Evolutionary conservation across 1,140 invertebrate genomes (phyloP).

Genomic region (Idris sp.): DNA sequence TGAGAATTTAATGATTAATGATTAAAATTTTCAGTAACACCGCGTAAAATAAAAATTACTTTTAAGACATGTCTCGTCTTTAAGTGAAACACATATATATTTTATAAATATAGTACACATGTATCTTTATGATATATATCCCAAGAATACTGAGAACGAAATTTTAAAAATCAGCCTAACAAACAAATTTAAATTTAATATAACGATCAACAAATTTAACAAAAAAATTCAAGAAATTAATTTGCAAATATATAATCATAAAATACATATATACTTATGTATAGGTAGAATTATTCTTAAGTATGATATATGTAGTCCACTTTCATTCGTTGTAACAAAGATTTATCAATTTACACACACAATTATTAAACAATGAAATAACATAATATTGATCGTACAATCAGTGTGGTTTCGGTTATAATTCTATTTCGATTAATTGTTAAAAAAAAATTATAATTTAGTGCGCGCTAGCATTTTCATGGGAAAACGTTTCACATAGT

Average conservation of each 20-base stretch:
- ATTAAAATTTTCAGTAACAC: conserved; percentile 30
- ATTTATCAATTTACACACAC: conserved; percentile 22
- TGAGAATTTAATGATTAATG: conserved; percentile 49
- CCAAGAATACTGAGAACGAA: conserved; percentile 46
- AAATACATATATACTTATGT: conserved; percentile 34
- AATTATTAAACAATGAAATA: conserved; percentile 12
- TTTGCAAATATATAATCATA: conserved; percentile 31
- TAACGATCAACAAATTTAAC: too few relatives aligned
- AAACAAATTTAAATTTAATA: too few relatives aligned
- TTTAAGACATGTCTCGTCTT: conserved; percentile 21
- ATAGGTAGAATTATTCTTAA: conserved; percentile 30
- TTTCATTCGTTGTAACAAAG: conserved; percentile 57
- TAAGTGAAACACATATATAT: conserved; percentile 54
- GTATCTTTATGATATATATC: conserved; percentile 43
- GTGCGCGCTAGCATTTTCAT: conserved; percentile 55
- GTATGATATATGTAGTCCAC: conserved; percentile 56
- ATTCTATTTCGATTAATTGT: conserved; percentile 32
- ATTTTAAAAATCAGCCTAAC: too few relatives aligned
- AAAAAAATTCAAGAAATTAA: too few relatives aligned
- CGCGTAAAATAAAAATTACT: conserved; percentile 37
- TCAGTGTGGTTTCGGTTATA: conserved; percentile 18
- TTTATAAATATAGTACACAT: conserved; percentile 47
- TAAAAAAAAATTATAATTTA: conserved; percentile 24
- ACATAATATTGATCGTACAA: conserved; percentile 32
- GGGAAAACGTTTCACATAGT: conserved; percentile 26